Evolutionary conservation across 2,888 invertebrate species (phyloP).

Genomic region (Nomada hirtipes): DNA sequence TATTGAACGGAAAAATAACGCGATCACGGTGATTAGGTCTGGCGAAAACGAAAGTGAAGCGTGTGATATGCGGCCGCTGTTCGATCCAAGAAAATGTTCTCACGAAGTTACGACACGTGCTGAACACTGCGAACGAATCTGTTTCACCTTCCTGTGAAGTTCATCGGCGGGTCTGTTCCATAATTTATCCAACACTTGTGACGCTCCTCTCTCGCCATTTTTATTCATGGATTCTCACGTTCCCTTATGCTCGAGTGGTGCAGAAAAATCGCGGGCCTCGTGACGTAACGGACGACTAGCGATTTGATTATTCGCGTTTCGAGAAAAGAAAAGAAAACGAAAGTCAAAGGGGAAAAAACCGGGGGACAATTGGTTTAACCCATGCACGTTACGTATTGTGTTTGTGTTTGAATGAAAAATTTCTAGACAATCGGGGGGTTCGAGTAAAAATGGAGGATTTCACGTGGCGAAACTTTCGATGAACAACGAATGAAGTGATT

Average conservation of each 20-base stretch:
- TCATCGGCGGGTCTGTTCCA: constrained; percentile 22
- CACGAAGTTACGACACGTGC: constrained; percentile 61
- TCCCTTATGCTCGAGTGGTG: constrained; percentile 7
- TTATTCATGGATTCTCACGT: constrained; percentile 39
- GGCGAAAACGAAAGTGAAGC: constrained; percentile 74
- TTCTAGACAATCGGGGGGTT: no score
- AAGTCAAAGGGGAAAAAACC: background rate
- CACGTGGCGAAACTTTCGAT: no score
- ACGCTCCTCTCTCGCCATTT: background rate
- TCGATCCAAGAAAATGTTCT: constrained; percentile 60
- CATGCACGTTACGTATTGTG: no score
- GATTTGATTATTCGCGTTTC: constrained; percentile 27
- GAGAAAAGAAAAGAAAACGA: constrained; percentile 2
- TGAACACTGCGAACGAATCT: constrained; percentile 12
- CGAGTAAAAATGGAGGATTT: no score
- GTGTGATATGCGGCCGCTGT: constrained; percentile 46
- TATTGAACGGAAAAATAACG: constrained; percentile 18
- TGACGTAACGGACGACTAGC: constrained; percentile 7
- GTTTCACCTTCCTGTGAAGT: constrained; percentile 33
- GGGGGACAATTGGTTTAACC: background rate
- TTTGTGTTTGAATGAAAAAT: no score
- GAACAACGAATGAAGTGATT: no score
- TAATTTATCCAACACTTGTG: constrained; percentile 37
- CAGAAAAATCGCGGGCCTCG: background rate
- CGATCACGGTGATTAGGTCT: constrained; percentile 67